phyloP scores from a whole-genome alignment of 1,140 invertebrate species.

The Ostrea edulis region DNA sequence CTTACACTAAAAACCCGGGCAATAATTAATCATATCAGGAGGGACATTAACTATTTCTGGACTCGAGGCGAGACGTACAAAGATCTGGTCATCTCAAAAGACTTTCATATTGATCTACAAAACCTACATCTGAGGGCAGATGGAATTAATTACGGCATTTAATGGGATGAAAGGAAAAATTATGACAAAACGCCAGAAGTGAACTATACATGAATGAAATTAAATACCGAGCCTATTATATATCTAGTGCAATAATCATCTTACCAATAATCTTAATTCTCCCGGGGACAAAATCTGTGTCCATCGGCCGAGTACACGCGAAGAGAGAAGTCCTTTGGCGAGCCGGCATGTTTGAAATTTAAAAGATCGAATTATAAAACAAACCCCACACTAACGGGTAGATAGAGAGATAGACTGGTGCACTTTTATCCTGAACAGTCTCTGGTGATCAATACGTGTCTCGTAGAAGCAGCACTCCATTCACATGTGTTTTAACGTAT shows the following conservation, averaged over 20 bases:
- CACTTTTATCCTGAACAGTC: background rate
- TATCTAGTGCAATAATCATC: background rate
- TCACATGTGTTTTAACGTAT: background rate
- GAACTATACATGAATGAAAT: background rate
- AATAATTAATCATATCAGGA: too few relatives aligned
- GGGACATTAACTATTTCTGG: too few relatives aligned
- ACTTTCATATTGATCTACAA: too few relatives aligned
- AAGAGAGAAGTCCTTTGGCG: slow-evolving; percentile 56
- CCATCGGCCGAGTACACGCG: slow-evolving; percentile 54
- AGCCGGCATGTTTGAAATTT: slow-evolving; percentile 41
- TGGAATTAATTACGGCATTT: background rate
- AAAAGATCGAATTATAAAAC: background rate
- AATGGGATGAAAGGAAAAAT: background rate
- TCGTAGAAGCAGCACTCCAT: background rate
- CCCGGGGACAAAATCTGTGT: slow-evolving; percentile 51
- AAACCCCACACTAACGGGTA: background rate
- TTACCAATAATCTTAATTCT: slow-evolving; percentile 56
- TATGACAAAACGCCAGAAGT: background rate
- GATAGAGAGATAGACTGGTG: background rate
- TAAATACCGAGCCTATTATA: background rate
- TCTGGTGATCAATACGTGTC: background rate
- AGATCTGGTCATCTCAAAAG: too few relatives aligned
- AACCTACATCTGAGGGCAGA: too few relatives aligned
- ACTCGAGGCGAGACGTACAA: too few relatives aligned
- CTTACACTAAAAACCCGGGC: too few relatives aligned